A percentile compares a stretch with the other conserved stretches of the same genome.
phyloP scores from a whole-genome alignment of 2,797 vertebrate genomes.

The Brachyrhaphis roseni region DNA sequence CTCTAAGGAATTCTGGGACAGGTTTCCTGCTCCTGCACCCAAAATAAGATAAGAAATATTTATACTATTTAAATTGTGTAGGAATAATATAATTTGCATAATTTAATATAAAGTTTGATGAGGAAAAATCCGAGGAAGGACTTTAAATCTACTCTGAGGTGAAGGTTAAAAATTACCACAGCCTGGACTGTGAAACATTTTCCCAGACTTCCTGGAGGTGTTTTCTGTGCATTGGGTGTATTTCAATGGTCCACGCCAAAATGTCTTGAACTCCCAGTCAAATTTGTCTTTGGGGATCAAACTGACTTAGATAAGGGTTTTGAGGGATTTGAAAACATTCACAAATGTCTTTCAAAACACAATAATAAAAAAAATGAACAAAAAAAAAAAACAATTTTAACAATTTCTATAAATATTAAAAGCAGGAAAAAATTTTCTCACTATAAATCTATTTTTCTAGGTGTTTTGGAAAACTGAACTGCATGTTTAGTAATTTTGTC shows the following conservation, averaged over 20 bases:
- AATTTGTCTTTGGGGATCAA: constrained; percentile 75
- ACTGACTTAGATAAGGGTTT: constrained; percentile 60
- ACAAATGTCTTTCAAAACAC: constrained; percentile 80
- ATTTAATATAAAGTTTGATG: constrained; percentile 34
- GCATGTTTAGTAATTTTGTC: constrained; percentile 84
- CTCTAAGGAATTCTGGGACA: constrained; percentile 94
- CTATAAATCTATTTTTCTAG: constrained; percentile 90
- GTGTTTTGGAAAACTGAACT: constrained; percentile 84
- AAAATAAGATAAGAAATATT: constrained; percentile 59
- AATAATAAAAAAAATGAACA: constrained; percentile 3
- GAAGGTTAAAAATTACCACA: constrained; percentile 72
- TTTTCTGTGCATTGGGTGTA: constrained; percentile 97
- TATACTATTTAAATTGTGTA: constrained; percentile 30
- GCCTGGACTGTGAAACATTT: constrained; percentile 93
- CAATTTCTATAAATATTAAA: constrained; percentile 86
- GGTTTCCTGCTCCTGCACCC: constrained; percentile 84
- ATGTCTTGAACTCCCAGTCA: constrained; percentile 81
- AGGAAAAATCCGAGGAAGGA: constrained; percentile 83
- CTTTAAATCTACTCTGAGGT: constrained; percentile 81
- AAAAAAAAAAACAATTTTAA: constrained; percentile 72
- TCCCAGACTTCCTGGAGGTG: constrained; percentile 96
- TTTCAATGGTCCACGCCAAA: constrained; percentile 95
- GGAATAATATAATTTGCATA: neutral
- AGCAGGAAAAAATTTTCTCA: constrained; percentile 85
- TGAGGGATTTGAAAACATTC: constrained; percentile 55